Evolutionary conservation across 30 jellyfish, hydroid and myxozoan genomes (phyloP), one percentile per base, ranked within the genome.

Genomic region (Cassiopea andromeda): DNA sequence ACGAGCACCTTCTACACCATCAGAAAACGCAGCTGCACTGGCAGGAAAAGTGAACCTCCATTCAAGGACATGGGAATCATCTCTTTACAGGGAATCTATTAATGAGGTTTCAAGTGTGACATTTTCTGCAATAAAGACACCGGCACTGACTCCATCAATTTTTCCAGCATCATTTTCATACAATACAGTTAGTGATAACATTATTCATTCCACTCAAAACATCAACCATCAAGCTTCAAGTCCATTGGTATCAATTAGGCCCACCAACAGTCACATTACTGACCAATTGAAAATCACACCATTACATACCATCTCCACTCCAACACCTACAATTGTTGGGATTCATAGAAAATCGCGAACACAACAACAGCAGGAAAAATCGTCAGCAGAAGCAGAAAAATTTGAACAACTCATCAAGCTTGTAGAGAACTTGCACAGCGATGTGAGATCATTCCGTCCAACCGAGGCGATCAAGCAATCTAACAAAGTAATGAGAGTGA

Each of bases 391-490:
- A 71, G 72, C 90, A 57, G 85, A 48, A 44, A 92, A 78, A 38
- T 50, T 74, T 13, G 94, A 77, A 45, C 48, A 87, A 50, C 78
- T 87, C 44, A 77, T 66, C 75, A 77, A 76, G n/a, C 47, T 87
- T 9, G 89, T 87, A 15, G 59, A 76, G 61, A 87, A 60, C 78
- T 73, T 87, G 74, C 89, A 77, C 85, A 48, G 83, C 1, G 94
- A 87, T 44, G 84, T 87, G 38, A 64, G 67, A 57, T 48, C 78
- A 71, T 50, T 17, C 66, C 81, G 70, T 4, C 94, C 88, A 7
- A 64, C 70, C 1, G 82, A 77, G 60, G 84, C 89, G 64, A 59
- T 75, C 44, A 77, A 78, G 71, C 85, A 77, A 49, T 75, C 94
- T 2, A 48, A 48, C 61, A 69, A 45, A 9, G 94, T 87, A 5